Base-by-base conservation (phyloP, 2,797 vertebrate genomes). In the Mico argentatus region DNA sequence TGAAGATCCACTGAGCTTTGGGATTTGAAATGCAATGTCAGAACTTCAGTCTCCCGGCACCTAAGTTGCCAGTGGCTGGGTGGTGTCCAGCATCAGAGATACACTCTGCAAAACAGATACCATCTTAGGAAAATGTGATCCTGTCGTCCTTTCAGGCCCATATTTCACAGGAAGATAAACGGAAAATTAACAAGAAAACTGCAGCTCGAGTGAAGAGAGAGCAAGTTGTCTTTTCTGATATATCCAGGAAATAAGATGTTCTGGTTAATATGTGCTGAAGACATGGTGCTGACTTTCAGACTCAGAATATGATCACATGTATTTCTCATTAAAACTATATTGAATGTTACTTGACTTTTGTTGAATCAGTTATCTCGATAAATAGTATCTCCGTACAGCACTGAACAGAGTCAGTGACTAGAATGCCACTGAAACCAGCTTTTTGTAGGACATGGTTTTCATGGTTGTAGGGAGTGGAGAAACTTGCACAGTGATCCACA, bases 121-220 rank as follows among this genome's bases (percentile, higher is more conserved):
- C 36, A 80, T 92, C 95, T 82, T 89, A 90, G 95, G 90, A 91
- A 97, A 97, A 94, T 72, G 44, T 52, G 86, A 84, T 72, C 44
- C 79, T 89, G 90, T 87, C 90, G 61, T 97, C 70, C 81, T 96
- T 93, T 72, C 1, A 50, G 90, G 61, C 79, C 73, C 20, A 24
- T 88, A 79, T 96, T 98, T 92, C 30, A 14, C 90, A 97, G 95
- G 95, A 90, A 97, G 91, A 97, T 80, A 84, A 96, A 83, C 55
- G 88, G 27, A 82, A 20, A 84, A 55, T 93, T 44, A 22, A 89
- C 46, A 95, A 82, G 94, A 89, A 95, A 88, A 83, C 33, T 73
- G 82, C 52, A 95, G 48, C 44, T 85, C 61, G 81, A 93, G 36
- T 95, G 75, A 44, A 90, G 85, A 88, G 64, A 55, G 36, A 89